Evolutionary conservation across 1,140 invertebrate species (phyloP), one percentile per base, ranked within the genome.

Genomic region (Heliconius eleuchia): DNA sequence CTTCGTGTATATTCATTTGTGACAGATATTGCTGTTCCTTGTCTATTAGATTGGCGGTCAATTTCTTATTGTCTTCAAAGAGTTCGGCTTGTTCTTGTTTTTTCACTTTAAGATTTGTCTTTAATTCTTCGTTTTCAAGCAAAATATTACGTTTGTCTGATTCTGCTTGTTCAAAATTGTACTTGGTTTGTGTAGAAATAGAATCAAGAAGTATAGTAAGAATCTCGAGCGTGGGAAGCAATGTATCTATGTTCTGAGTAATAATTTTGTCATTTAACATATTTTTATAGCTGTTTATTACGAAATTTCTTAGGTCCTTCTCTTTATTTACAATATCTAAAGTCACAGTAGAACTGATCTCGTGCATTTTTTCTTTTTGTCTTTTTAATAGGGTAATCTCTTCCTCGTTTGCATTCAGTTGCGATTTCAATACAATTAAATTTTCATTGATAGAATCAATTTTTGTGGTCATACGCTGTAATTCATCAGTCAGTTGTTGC

Each of bases 291-390:
- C 86, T 79, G 27, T 85, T 82, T 39, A 50, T 76, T 71, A 91
- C 79, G 46, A 83, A 84, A 52, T 84, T 83, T 30, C 79, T 79
- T 55, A 92, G 75, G 19, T 87, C 84, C 74, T 88, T 39, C 73
- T 94, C 92, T 77, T 81, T 91, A 76, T 85, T 82, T 8, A 91
- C 74, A 37, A 94, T 87, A 78, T 92, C 88, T 39, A 89, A 70
- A 30, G 89, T 93, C 2, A 93, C 90, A 77, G 89, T 88, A 75
- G 88, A 88, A 80, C 80, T 91, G 66, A 94, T 89, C 82, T 93
- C 89, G 71, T 89, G 83, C 23, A 93, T 84, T 82, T 81, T 91
- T 71, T 92, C 87, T 76, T 91, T 92, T 82, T 92, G 86, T 66
- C 76, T 83, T 82, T 85, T 84, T 3, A 94, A 79, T 52, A 91